Evolutionary conservation across 1,140 invertebrate species (phyloP).

Genomic region (Notospermus geniculatus): DNA sequence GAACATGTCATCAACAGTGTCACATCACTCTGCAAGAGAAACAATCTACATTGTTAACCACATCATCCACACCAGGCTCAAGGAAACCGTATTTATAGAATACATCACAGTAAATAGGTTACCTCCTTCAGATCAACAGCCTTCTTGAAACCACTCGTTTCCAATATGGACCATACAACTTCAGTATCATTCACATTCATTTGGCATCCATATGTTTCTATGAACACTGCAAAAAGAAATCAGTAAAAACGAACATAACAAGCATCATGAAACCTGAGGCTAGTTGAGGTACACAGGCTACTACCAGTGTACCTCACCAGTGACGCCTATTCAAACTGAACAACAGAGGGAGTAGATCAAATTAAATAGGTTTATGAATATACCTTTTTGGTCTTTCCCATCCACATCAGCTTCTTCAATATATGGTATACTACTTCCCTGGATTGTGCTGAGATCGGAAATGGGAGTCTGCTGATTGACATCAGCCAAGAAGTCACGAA

Average conservation of each 20-base stretch:
- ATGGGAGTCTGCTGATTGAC: too few species aligned
- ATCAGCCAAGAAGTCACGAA: too few species aligned
- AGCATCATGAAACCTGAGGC: too few species aligned
- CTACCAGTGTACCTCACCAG: too few species aligned
- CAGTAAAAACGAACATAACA: neutral
- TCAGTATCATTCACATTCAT: slow-evolving; percentile 98
- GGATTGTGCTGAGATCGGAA: too few species aligned
- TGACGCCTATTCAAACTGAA: too few species aligned
- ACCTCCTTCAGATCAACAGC: slow-evolving; percentile 58
- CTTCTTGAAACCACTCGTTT: slow-evolving; percentile 72
- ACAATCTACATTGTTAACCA: too few species aligned
- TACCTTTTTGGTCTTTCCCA: slow-evolving; percentile 25
- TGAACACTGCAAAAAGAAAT: slow-evolving; percentile 64
- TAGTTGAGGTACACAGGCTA: too few species aligned
- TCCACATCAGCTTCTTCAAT: slow-evolving; percentile 15
- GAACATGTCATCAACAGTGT: slow-evolving; percentile 90
- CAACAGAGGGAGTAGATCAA: too few species aligned
- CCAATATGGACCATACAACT: slow-evolving; percentile 84
- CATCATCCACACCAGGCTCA: too few species aligned
- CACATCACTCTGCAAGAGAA: slow-evolving; percentile 72
- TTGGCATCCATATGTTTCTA: slow-evolving; percentile 93
- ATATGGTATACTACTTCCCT: slow-evolving; percentile 15
- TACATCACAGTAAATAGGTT: too few species aligned
- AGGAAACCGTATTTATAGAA: too few species aligned
- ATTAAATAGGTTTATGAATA: neutral